phyloP scores from a whole-genome alignment of 1,140 invertebrate genomes.

The Apis florea region DNA sequence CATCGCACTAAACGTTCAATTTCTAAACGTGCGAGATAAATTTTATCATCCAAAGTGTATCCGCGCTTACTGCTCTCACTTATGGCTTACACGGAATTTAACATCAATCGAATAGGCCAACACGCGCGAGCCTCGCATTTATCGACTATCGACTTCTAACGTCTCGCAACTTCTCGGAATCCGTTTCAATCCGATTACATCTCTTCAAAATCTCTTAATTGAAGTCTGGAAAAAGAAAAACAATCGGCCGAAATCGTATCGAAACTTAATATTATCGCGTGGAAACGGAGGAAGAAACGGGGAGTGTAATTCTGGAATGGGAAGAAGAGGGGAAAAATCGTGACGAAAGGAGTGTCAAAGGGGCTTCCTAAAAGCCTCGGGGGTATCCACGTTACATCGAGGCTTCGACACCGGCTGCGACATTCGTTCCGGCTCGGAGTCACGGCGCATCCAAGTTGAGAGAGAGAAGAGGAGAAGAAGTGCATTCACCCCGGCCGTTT shows the following conservation, averaged over 20 bases:
- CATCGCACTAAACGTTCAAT: neutral
- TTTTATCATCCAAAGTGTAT: neutral
- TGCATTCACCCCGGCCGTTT: conserved; percentile 63
- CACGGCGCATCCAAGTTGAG: conserved; percentile 36
- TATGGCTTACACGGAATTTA: no score
- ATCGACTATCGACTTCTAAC: neutral
- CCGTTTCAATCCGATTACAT: no score
- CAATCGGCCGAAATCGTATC: no score
- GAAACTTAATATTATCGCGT: no score
- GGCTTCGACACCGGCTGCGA: neutral
- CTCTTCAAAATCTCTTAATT: no score
- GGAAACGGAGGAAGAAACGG: no score
- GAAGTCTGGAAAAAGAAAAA: no score
- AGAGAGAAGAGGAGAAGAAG: conserved; percentile 42
- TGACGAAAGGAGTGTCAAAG: neutral
- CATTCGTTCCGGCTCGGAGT: neutral
- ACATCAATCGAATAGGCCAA: no score
- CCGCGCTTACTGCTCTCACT: neutral
- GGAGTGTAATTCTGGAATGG: no score
- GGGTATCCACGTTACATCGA: conserved; percentile 24
- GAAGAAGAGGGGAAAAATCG: neutral
- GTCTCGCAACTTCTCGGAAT: no score
- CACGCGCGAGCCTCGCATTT: neutral
- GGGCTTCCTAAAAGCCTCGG: conserved; percentile 22
- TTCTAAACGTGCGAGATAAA: neutral